Conservation (phyloP, 1,140 invertebrate species). For the Diploscapter pachys region DNA sequence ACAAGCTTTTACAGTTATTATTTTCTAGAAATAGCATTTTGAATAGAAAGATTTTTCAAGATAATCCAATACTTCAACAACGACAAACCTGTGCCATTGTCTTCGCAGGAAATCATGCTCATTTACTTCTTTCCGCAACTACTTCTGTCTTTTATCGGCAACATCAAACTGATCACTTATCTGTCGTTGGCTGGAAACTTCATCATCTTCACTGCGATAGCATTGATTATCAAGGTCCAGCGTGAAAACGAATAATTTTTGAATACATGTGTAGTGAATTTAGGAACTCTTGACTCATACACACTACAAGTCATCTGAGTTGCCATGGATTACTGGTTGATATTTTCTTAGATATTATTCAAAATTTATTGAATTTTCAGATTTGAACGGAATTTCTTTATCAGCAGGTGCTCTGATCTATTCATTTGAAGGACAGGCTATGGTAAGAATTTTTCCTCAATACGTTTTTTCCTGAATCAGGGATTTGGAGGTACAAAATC, state of each 20-base stretch:
- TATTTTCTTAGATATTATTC: too few relatives aligned
- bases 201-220: slow-evolving; percentile 25
- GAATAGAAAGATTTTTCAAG: too few relatives aligned
- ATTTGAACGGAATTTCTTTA: slow-evolving; percentile 48
- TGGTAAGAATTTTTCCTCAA: slow-evolving; percentile 32
- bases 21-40: neutral
- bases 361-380: too few relatives aligned
- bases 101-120: neutral
- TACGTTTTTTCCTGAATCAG: too few relatives aligned
- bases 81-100: too few relatives aligned
- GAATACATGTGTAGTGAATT: neutral
- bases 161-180: slow-evolving; percentile 22
- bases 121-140: slow-evolving; percentile 22
- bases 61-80: too few relatives aligned
- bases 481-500: too few relatives aligned
- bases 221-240: slow-evolving; percentile 19
- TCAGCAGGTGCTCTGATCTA: slow-evolving; percentile 54
- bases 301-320: slow-evolving; percentile 27
- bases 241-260: neutral
- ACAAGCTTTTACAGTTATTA: neutral
- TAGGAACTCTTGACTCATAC: slow-evolving; percentile 42
- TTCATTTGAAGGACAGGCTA: slow-evolving; percentile 57
- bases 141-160: slow-evolving; percentile 14
- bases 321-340: slow-evolving; percentile 43
- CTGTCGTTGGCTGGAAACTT: slow-evolving; percentile 22